A percentile compares a stretch with the other conserved stretches of the same genome.
phyloP scores from a whole-genome alignment of 1,140 invertebrate species.

The Eumaeus atala region DNA sequence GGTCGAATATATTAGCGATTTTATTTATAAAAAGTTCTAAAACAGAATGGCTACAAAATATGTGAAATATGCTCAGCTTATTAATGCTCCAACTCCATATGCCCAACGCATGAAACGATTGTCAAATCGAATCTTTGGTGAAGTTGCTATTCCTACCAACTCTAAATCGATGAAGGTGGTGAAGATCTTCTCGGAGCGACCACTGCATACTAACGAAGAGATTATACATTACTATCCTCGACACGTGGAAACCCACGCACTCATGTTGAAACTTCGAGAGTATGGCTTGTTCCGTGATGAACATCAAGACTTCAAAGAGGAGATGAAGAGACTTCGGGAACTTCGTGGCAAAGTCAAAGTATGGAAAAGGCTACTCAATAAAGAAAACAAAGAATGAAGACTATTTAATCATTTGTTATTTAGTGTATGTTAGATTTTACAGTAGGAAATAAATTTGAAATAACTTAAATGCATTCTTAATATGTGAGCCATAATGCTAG shows the following conservation, averaged over 20 bases:
- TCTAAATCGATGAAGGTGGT: slow-evolving; percentile 88
- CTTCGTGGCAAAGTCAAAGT: slow-evolving; percentile 85
- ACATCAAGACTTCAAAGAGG: slow-evolving; percentile 93
- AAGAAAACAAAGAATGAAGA: slow-evolving; percentile 35
- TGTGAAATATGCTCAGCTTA: slow-evolving; percentile 81
- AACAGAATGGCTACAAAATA: slow-evolving; percentile 62
- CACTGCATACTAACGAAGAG: slow-evolving; percentile 82
- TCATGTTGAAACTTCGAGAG: slow-evolving; percentile 82
- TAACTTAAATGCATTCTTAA: too few relatives aligned
- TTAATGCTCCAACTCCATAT: slow-evolving; percentile 84
- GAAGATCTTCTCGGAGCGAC: slow-evolving; percentile 83
- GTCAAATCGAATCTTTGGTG: slow-evolving; percentile 92
- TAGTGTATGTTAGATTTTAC: not conserved
- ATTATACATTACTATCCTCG: slow-evolving; percentile 91
- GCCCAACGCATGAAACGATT: slow-evolving; percentile 89
- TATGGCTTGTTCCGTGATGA: slow-evolving; percentile 92
- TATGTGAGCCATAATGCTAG: not conserved
- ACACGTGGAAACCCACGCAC: slow-evolving; percentile 81
- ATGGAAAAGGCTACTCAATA: slow-evolving; percentile 44
- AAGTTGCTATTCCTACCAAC: slow-evolving; percentile 85
- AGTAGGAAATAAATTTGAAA: too few relatives aligned
- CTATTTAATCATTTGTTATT: not conserved
- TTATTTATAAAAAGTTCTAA: not conserved
- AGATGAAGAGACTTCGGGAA: slow-evolving; percentile 84
- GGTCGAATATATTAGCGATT: too few relatives aligned